Evolutionary conservation across 2,888 invertebrate genomes (phyloP).

Genomic region (Sinotaia quadrata): DNA sequence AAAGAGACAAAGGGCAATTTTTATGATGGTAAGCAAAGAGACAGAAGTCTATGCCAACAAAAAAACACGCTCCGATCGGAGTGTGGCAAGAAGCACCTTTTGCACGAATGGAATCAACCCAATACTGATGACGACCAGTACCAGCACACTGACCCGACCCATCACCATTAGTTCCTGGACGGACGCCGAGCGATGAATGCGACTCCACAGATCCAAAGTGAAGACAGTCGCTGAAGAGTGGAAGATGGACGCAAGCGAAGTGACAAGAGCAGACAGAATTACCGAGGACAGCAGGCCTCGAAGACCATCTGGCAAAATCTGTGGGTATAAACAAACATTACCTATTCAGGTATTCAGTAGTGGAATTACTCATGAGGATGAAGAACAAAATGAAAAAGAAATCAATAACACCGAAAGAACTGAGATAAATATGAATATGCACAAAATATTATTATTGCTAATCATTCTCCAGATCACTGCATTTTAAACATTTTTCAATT

Average conservation of each 20-base stretch:
- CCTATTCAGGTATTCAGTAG: too few relatives aligned
- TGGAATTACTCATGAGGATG: too few relatives aligned
- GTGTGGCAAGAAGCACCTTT: background rate
- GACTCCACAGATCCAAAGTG: constrained; percentile 74
- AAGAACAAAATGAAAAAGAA: too few relatives aligned
- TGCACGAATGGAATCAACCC: constrained; percentile 74
- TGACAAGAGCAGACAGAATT: constrained; percentile 75
- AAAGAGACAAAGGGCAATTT: too few relatives aligned
- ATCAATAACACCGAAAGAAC: too few relatives aligned
- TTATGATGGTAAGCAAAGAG: too few relatives aligned
- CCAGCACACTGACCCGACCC: constrained; percentile 68
- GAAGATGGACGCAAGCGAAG: constrained; percentile 74
- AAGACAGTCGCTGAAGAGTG: constrained; percentile 74
- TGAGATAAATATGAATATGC: too few relatives aligned
- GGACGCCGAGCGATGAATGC: constrained; percentile 67
- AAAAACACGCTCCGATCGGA: too few relatives aligned
- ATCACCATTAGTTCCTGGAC: constrained; percentile 73
- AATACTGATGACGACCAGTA: constrained; percentile 62
- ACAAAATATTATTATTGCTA: too few relatives aligned
- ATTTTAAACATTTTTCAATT: too few relatives aligned
- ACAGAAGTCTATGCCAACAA: too few relatives aligned
- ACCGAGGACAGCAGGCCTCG: constrained; percentile 75
- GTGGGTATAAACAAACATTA: background rate
- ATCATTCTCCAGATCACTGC: too few relatives aligned
- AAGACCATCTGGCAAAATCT: constrained; percentile 70